A percentile compares a stretch with the other conserved stretches of the same genome.
These are phyloP conservation scores for Camelus dromedarius DNA, from an alignment of 2,113 vertebrate species.

Conservation along the genomic window DNA sequence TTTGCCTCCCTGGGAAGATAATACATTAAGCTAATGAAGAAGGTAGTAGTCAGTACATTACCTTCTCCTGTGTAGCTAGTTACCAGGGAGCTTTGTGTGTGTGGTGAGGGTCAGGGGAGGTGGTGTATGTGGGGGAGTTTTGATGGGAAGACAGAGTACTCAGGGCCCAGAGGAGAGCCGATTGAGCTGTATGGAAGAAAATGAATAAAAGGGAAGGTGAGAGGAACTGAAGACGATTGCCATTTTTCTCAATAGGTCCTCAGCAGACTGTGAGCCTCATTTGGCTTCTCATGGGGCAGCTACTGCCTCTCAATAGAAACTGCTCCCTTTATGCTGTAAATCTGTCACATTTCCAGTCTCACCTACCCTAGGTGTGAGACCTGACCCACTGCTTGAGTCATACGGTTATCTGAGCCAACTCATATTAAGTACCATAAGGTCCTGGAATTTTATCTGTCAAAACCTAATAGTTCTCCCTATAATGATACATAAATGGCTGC, in stretches of 20 bases:
- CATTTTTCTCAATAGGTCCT: background rate
- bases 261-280: too few species aligned
- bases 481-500: background rate
- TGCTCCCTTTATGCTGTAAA: background rate
- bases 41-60: background rate
- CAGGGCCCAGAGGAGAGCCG: background rate
- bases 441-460: conserved; percentile 37
- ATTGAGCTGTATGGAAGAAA: background rate
- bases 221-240: background rate
- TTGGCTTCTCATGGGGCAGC: background rate
- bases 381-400: background rate
- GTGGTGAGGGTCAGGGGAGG: background rate
- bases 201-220: background rate
- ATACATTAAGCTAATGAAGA: background rate
- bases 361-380: background rate
- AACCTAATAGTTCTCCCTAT: background rate
- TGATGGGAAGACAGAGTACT: background rate
- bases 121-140: background rate
- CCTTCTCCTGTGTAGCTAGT: background rate
- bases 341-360: background rate
- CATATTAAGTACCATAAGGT: background rate
- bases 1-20: background rate
- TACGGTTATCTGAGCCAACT: background rate
- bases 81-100: background rate
- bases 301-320: background rate